phyloP scores from a whole-genome alignment of 2,113 vertebrate species.

The Sorex fumeus region DNA sequence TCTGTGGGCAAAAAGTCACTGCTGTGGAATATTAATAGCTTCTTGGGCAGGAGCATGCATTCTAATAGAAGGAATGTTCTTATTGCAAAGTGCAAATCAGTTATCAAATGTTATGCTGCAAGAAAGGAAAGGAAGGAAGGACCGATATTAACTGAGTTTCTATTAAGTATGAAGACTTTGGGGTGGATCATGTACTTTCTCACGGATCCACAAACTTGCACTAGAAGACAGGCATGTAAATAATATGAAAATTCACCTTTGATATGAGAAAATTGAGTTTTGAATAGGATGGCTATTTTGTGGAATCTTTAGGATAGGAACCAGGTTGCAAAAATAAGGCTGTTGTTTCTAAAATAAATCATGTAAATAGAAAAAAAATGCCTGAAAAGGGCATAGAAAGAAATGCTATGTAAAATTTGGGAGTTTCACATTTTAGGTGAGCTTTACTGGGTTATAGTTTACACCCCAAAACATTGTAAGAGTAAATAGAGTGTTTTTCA shows the following conservation, averaged over 20 bases:
- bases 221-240: not conserved
- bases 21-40: not conserved
- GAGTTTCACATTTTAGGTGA: not conserved
- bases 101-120: constrained; percentile 32
- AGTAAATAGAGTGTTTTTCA: not conserved
- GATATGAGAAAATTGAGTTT: constrained; percentile 4
- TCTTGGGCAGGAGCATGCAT: not conserved
- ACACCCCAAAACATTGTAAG: not conserved
- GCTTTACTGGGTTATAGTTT: constrained; percentile 24
- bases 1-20: not conserved
- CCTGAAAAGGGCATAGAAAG: not conserved
- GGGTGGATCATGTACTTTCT: not conserved
- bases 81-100: not conserved
- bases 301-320: constrained; percentile 3
- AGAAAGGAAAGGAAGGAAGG: constrained; percentile 45
- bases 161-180: constrained; percentile 1
- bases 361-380: no score
- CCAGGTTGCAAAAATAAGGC: not conserved
- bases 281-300: not conserved
- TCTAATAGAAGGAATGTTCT: not conserved
- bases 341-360: not conserved
- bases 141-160: not conserved
- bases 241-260: not conserved
- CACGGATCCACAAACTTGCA: not conserved
- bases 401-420: not conserved